Evolutionary conservation across 2,113 vertebrate genomes (phyloP), one percentile per base, ranked within the genome.

Genomic region (Rhinolophus ferrumequinum): DNA sequence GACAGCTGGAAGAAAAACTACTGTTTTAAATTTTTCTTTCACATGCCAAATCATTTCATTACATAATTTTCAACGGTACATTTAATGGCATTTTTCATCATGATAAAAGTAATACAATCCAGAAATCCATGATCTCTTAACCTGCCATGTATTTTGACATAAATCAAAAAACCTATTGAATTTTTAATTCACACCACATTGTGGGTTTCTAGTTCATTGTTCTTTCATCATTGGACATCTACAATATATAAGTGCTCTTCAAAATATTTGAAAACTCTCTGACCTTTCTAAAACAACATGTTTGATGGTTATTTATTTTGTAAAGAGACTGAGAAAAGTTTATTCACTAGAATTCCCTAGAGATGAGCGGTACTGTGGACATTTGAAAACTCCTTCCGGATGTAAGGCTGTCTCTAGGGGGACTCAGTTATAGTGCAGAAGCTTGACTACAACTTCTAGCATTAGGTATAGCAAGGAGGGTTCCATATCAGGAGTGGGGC

Each of bases 1-100:
- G 97, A 97, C 96, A 97, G 92, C 47, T 81, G 30, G 60, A 94
- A 97, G 92, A 95, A 97, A 97, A 97, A 89, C 66, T 87, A 94
- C 87, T 90, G 58, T 95, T 95, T 95, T 73, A 97, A 97, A 73
- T 56, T 94, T 88, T 97, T 97, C 95, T 95, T 95, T 97, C 76
- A 87, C 83, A 89, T 97, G 96, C 87, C 96, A 97, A 86, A 95
- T 92, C 60, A 92, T 72, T 94, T 97, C 83, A 95, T 93, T 96
- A 93, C 75, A 95, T 97, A 95, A 95, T 97, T 96, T 95, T 56
- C 82, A 72, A 13, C 87, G 93, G 93, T 93, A 97, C 73, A 56
- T 89, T 90, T 75, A 97, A 97, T 95, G 75, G 64, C 66, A 84
- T 97, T 97, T 97, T 97, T 94, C 64, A 96, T 87, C 14, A 56